A percentile compares a stretch with the other conserved stretches of the same genome.
These are phyloP conservation scores for Caranx ignobilis DNA, from an alignment of 2,113 vertebrate genomes.

Conservation along the genomic window DNA sequence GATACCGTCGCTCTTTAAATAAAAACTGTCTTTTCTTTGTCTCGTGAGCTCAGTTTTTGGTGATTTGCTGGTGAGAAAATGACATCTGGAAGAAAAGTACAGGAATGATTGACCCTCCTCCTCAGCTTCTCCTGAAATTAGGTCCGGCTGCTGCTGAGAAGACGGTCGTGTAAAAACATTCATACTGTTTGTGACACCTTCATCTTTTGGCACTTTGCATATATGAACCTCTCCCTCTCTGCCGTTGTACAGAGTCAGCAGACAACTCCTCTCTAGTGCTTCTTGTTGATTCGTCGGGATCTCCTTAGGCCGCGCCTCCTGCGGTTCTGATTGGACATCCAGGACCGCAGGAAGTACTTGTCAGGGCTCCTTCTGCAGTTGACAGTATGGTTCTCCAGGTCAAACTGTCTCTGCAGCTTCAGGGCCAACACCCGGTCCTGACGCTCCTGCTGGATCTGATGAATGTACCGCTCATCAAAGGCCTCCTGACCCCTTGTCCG, in stretches of 20 bases:
- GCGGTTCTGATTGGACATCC: slow-evolving; percentile 82
- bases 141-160: background rate
- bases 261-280: slow-evolving; percentile 41
- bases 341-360: slow-evolving; percentile 91
- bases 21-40: background rate
- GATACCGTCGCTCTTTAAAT: background rate
- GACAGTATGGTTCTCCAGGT: slow-evolving; percentile 86
- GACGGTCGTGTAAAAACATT: slow-evolving; percentile 28
- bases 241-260: slow-evolving; percentile 4
- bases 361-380: slow-evolving; percentile 83
- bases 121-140: background rate
- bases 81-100: slow-evolving; percentile 40
- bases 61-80: slow-evolving; percentile 46
- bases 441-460: slow-evolving; percentile 81
- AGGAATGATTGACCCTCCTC: background rate
- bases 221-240: slow-evolving; percentile 12
- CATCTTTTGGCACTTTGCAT: slow-evolving; percentile 50
- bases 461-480: slow-evolving; percentile 72
- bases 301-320: slow-evolving; percentile 74
- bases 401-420: slow-evolving; percentile 89
- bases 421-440: slow-evolving; percentile 88
- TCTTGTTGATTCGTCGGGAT: slow-evolving; percentile 78
- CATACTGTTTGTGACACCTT: slow-evolving; percentile 10
- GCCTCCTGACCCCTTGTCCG: slow-evolving; percentile 66
- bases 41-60: slow-evolving; percentile 25